Evolutionary conservation across 2,888 invertebrate genomes (phyloP).

Genomic region (Drosophila affinis): DNA sequence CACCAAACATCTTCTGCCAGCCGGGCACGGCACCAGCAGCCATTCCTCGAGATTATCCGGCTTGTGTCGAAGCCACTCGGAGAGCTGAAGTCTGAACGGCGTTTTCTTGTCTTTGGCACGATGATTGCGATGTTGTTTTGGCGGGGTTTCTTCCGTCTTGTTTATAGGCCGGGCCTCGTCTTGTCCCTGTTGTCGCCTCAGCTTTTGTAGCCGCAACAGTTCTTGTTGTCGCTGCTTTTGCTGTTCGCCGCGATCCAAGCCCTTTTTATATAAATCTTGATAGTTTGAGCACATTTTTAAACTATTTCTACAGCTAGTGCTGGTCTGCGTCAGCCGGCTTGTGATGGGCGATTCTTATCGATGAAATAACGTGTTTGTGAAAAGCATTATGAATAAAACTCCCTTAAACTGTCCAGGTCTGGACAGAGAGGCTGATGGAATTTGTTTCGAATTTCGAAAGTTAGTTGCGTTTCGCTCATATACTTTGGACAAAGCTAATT

Average conservation of each 20-base stretch:
- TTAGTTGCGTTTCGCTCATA: not conserved
- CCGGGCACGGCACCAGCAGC: conserved; percentile 91
- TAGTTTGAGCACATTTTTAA: conserved; percentile 52
- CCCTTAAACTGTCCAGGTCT: not conserved
- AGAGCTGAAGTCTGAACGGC: conserved; percentile 89
- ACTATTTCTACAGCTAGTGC: not conserved
- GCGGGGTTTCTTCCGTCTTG: not conserved
- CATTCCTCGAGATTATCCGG: conserved; percentile 91
- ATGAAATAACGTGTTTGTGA: not conserved
- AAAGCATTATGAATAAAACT: not conserved
- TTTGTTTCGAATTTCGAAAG: not conserved
- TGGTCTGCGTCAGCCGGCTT: not conserved
- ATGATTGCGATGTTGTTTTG: conserved; percentile 26
- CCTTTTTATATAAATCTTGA: conserved; percentile 63
- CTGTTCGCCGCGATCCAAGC: conserved; percentile 46
- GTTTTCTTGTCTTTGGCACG: conserved; percentile 40
- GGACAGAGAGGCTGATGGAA: not conserved
- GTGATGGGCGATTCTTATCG: not conserved
- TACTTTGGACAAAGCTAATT: not conserved
- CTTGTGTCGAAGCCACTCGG: conserved; percentile 96
- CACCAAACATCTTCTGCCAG: conserved; percentile 92
- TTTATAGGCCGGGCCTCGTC: conserved; percentile 59
- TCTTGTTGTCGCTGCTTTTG: conserved; percentile 76
- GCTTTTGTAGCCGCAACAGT: conserved; percentile 77
- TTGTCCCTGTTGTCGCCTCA: conserved; percentile 72